Base-by-base conservation (phyloP, 2,797 vertebrate genomes). In the Danio albolineatus region DNA sequence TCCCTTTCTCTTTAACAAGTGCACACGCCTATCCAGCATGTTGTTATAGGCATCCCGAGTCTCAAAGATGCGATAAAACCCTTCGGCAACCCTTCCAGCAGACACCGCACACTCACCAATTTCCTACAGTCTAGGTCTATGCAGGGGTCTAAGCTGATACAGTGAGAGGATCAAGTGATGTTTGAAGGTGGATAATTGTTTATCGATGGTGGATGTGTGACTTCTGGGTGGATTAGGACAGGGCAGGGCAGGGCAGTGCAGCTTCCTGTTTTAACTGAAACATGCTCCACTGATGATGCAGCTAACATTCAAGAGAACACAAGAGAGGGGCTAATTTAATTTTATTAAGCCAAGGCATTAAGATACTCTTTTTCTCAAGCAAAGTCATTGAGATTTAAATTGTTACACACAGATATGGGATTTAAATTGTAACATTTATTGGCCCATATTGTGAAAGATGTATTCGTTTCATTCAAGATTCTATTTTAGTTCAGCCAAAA, bases 191-290 rank as follows among this genome's bases (percentile, higher is more conserved):
- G 46, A 60, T 36, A 69, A 76, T 70, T 21, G n/a, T 71, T 70
- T 59, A 48, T 48, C 66, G 73, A 65, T 49, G 9, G n/a, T 2
- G 0, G 60, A 60, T 4, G 3, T n/a, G 54, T 62, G 10, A 36
- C 51, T 16, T 36, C 44, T 2, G n/a, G 78, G 44, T 51, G 59
- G 60, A 66, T 44, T 44, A 54, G 70, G 64, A 57, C 76, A 43
- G 56, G 73, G 48, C 67, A 62, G 49, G 4, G 6, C 19, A 62
- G 28, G 48, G 10, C 3, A 60, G 43, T 19, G 38, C 36, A 51
- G 59, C 80, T 76, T 73, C 81, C 74, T 74, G 62, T 74, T 81
- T 60, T 28, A 84, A 73, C 60, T 16, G 53, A 80, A 72, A 56
- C 46, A 46, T 44, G 74, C 41, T 39, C 14, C 53, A 67, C 60